These are phyloP conservation scores for Falco rusticolus DNA, from an alignment of 2,797 vertebrate species.

Conservation along the genomic window DNA sequence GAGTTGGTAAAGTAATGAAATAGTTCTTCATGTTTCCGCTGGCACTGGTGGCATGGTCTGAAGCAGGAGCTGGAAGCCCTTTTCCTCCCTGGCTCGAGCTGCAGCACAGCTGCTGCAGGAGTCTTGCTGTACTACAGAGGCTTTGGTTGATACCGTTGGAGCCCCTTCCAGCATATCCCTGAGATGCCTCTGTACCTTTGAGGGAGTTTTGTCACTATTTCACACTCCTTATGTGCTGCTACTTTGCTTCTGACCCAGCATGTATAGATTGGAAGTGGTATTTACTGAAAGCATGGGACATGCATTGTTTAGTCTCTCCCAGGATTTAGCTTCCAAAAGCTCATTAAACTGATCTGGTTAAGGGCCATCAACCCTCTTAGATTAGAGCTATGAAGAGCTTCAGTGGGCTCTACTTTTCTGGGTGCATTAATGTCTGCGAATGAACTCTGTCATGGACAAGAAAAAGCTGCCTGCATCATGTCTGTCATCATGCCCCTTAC, in stretches of 20 bases:
- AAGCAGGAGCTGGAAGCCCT: background rate
- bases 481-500: background rate
- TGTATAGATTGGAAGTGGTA: background rate
- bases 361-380: slow-evolving; percentile 41
- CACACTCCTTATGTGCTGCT: background rate
- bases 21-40: background rate
- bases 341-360: slow-evolving; percentile 65
- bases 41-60: fast-evolving
- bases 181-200: background rate
- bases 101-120: background rate
- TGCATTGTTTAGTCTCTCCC: background rate
- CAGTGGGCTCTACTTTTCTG: background rate
- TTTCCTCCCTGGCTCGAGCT: background rate
- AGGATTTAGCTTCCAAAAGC: slow-evolving; percentile 55
- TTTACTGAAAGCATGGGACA: background rate
- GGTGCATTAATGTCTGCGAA: background rate
- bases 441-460: background rate
- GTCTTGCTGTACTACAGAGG: background rate
- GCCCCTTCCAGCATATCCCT: background rate
- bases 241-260: background rate
- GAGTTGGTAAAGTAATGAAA: background rate
- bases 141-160: background rate
- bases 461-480: background rate
- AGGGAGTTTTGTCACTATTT: background rate
- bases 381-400: slow-evolving; percentile 41